A percentile compares a stretch with the other conserved stretches of the same genome.
phyloP scores from a whole-genome alignment of 2,888 invertebrate genomes.

The Cataglyphis altisquamis region DNA sequence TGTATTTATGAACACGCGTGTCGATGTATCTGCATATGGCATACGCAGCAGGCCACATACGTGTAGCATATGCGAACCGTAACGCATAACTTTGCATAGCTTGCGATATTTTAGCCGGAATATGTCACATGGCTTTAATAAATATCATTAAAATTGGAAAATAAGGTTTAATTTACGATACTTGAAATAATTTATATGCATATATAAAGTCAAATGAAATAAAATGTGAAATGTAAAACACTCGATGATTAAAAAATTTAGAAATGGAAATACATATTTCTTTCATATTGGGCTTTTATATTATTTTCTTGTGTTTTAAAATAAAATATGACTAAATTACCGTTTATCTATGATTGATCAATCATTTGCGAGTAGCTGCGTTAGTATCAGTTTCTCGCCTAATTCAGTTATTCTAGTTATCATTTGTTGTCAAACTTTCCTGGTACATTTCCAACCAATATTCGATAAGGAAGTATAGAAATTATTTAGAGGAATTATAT shows the following conservation, averaged over 20 bases:
- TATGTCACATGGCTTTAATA: not conserved
- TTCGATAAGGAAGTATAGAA: conserved; percentile 30
- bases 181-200: not conserved
- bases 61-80: conserved; percentile 34
- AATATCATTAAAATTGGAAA: not conserved
- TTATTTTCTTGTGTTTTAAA: not conserved
- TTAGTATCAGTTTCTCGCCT: not conserved
- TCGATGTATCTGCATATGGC: conserved; percentile 14
- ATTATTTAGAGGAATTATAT: conserved; percentile 34
- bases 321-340: not conserved
- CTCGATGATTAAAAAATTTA: not conserved
- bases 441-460: not conserved
- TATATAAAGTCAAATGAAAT: not conserved
- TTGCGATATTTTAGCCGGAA: conserved; percentile 22
- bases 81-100: not conserved
- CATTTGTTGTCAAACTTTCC: conserved; percentile 13
- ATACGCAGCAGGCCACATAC: conserved; percentile 11
- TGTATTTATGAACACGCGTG: conserved; percentile 24
- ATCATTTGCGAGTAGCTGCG: not conserved
- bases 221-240: not conserved
- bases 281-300: not conserved
- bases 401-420: not conserved
- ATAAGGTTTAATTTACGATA: not conserved
- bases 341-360: not conserved
- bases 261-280: not conserved